These are phyloP conservation scores for Virgularia gustaviana DNA, from an alignment of 92 coral and sea anemone genomes.

Conservation along the genomic window DNA sequence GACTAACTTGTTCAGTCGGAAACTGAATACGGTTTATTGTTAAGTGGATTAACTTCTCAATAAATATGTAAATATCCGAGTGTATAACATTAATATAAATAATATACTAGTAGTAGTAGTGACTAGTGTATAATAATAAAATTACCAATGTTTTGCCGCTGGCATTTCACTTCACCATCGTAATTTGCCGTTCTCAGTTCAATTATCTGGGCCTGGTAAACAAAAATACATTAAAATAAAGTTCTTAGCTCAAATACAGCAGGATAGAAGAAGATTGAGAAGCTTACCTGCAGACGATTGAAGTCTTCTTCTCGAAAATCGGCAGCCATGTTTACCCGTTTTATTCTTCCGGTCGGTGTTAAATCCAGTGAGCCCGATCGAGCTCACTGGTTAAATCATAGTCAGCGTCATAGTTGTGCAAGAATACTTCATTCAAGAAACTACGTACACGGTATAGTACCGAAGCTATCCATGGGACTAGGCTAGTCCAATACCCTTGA, in stretches of 20 bases:
- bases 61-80: background rate
- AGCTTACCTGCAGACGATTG: constrained; percentile 30
- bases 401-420: too few relatives aligned
- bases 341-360: too few relatives aligned
- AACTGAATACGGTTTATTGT: background rate
- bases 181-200: constrained; percentile 90
- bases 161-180: constrained; percentile 73
- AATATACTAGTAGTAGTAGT: background rate
- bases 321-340: constrained; percentile 22
- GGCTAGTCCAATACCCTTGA: too few relatives aligned
- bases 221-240: background rate
- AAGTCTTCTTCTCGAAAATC: constrained; percentile 36
- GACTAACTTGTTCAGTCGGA: background rate
- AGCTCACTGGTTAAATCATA: too few relatives aligned
- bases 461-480: too few relatives aligned
- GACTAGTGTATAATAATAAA: background rate
- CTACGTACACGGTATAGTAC: too few relatives aligned
- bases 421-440: too few relatives aligned
- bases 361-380: background rate
- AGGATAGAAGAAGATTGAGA: background rate
- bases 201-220: constrained; percentile 78
- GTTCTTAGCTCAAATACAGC: background rate
- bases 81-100: background rate
- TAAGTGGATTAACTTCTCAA: background rate
- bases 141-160: constrained; percentile 67